phyloP scores from a whole-genome alignment of 1,140 invertebrate species.

The Geopemphigus sp. region DNA sequence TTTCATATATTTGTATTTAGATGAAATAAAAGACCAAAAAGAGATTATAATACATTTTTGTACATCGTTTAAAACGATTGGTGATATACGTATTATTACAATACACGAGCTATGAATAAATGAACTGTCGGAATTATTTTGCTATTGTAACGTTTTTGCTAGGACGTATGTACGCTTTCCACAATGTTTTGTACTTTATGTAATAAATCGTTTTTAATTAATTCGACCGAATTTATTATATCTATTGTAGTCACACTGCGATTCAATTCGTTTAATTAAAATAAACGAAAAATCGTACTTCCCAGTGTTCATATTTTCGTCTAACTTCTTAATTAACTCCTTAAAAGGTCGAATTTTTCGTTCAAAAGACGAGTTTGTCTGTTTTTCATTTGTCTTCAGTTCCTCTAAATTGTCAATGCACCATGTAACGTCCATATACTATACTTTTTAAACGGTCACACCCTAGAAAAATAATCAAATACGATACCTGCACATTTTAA shows the following conservation, averaged over 20 bases:
- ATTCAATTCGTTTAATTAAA: too few relatives aligned
- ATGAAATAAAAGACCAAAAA: background rate
- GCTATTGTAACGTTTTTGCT: slow-evolving; percentile 2
- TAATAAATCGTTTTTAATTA: slow-evolving; percentile 29
- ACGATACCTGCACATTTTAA: too few relatives aligned
- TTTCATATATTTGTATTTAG: background rate
- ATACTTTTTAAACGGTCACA: too few relatives aligned
- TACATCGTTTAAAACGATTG: background rate
- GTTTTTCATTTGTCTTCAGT: too few relatives aligned
- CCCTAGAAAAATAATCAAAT: too few relatives aligned
- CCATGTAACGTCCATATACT: too few relatives aligned
- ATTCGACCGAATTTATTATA: background rate
- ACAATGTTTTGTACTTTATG: slow-evolving; percentile 23
- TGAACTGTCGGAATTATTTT: slow-evolving; percentile 33
- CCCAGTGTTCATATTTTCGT: too few relatives aligned
- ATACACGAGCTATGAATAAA: slow-evolving; percentile 7
- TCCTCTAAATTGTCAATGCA: too few relatives aligned
- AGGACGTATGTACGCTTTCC: slow-evolving; percentile 2
- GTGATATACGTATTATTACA: background rate
- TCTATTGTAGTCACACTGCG: background rate
- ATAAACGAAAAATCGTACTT: too few relatives aligned
- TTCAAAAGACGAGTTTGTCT: too few relatives aligned
- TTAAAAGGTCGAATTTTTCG: too few relatives aligned
- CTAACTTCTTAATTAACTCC: too few relatives aligned
- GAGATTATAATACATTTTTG: background rate